phyloP scores from a whole-genome alignment of 1,140 invertebrate genomes.

The Laodelphax striatellus region DNA sequence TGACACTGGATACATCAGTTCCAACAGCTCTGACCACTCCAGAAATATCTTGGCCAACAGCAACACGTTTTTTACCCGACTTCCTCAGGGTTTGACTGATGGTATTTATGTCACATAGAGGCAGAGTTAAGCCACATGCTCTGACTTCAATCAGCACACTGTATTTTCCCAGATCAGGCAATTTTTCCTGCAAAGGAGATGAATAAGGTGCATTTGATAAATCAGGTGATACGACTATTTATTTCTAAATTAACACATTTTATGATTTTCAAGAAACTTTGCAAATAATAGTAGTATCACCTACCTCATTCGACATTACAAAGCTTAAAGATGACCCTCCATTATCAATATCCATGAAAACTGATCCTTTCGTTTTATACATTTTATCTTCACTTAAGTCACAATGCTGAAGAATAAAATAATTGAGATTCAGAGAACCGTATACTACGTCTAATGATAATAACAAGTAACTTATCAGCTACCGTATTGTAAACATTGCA shows the following conservation, averaged over 20 bases:
- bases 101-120: slow-evolving; percentile 28
- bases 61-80: slow-evolving; percentile 21
- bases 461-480: no score
- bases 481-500: no score
- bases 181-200: slow-evolving; percentile 25
- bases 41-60: slow-evolving; percentile 34
- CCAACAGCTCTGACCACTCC: slow-evolving; percentile 33
- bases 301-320: neutral
- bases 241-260: no score
- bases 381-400: no score
- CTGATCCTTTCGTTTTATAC: neutral
- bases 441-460: no score
- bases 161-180: slow-evolving; percentile 30
- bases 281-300: neutral
- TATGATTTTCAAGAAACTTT: no score
- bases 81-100: slow-evolving; percentile 26
- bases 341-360: neutral
- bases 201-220: neutral
- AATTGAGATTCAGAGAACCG: no score
- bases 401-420: no score
- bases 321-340: neutral
- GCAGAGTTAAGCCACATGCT: slow-evolving; percentile 33
- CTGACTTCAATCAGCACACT: slow-evolving; percentile 35
- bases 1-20: slow-evolving; percentile 30
- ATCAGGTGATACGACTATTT: no score